Conservation (phyloP, 2,888 invertebrate genomes). For the Gryllus longicercus region DNA sequence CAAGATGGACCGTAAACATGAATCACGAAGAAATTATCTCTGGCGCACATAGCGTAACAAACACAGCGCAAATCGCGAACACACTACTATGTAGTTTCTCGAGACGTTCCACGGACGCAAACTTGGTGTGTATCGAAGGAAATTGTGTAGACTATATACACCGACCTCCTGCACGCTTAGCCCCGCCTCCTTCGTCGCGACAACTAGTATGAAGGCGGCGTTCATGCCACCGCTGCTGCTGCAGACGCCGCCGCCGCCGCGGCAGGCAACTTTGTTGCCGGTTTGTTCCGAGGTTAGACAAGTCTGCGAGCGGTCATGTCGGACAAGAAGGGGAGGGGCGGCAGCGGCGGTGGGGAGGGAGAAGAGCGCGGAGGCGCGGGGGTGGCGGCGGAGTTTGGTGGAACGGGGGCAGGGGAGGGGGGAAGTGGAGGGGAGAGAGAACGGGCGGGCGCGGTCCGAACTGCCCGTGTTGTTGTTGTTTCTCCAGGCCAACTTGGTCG, state of each 20-base stretch:
- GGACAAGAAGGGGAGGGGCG: constrained; percentile 4
- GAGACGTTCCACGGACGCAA: not conserved
- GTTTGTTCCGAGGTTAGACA: constrained; percentile 1
- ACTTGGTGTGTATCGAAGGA: not conserved
- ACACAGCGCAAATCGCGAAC: too few relatives aligned
- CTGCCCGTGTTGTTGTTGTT: not conserved
- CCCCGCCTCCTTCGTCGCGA: not conserved
- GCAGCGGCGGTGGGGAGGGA: not conserved
- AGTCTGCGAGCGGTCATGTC: constrained; percentile 9
- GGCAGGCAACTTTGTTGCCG: constrained; percentile 1
- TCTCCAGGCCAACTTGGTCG: not conserved
- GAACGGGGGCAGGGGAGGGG: not conserved
- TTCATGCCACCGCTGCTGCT: not conserved
- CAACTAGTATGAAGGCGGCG: not conserved
- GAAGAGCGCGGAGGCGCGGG: not conserved
- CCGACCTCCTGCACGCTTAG: not conserved
- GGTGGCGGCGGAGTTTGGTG: not conserved
- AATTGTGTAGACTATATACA: not conserved
- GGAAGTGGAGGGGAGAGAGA: not conserved
- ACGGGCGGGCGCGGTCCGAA: not conserved
- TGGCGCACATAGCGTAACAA: too few relatives aligned
- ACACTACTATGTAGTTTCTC: too few relatives aligned
- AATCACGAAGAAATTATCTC: too few relatives aligned
- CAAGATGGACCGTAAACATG: too few relatives aligned
- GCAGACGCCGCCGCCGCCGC: not conserved